phyloP scores from a whole-genome alignment of 2,888 invertebrate species.

The Entomobrya multifasciata region DNA sequence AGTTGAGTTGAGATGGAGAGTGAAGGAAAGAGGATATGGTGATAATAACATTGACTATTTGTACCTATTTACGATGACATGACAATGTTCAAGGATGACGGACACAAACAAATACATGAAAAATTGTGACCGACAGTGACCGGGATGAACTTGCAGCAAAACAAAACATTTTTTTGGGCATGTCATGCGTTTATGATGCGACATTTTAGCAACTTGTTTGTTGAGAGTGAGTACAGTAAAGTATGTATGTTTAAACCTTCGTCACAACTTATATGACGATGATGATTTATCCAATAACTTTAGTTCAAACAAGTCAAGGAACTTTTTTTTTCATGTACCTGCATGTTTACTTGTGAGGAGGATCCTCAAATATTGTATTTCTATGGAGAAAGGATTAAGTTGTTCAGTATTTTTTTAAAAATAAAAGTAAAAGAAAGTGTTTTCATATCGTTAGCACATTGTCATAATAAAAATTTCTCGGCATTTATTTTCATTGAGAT shows the following conservation, averaged over 20 bases:
- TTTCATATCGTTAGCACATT: too few relatives aligned
- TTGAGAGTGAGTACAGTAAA: too few relatives aligned
- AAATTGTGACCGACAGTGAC: slow-evolving; percentile 14
- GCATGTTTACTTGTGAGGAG: too few relatives aligned
- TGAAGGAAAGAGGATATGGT: not conserved
- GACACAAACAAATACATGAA: not conserved
- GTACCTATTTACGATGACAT: not conserved
- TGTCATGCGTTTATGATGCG: not conserved
- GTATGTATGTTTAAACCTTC: too few relatives aligned
- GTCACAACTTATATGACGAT: too few relatives aligned
- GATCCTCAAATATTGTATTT: too few relatives aligned
- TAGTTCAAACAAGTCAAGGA: slow-evolving; percentile 71
- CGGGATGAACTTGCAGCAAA: slow-evolving; percentile 27
- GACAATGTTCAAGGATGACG: slow-evolving; percentile 1
- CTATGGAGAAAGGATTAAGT: too few relatives aligned
- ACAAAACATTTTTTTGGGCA: not conserved
- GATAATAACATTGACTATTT: too few relatives aligned
- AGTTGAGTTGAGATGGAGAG: not conserved
- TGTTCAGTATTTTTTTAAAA: too few relatives aligned
- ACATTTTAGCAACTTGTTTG: slow-evolving; percentile 14
- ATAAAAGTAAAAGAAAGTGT: too few relatives aligned
- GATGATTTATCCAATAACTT: not conserved
- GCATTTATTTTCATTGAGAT: not conserved
- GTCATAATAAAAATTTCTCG: not conserved
- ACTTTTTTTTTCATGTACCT: slow-evolving; percentile 72